Evolutionary conservation across 53 echinoderm and acorn worm species (phyloP), one percentile per base, ranked within the genome.

Genomic region (Glandiceps talaboti): DNA sequence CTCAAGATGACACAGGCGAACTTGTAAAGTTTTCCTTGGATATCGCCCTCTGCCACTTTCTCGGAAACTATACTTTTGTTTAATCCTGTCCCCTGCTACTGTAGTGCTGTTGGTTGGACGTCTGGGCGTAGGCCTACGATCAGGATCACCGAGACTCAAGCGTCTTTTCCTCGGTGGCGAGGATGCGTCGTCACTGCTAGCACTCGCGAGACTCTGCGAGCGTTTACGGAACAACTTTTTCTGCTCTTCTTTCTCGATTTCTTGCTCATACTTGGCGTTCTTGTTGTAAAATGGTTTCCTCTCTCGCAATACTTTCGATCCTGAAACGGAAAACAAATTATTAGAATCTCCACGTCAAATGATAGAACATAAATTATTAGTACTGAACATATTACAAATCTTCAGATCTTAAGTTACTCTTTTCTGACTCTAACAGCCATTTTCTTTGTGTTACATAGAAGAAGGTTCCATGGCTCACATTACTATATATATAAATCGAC

Each of bases 191-290:
- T 77, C 86, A 14, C 79, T 84, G 0, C 80, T 73, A 31, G 80
- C 85, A 25, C 79, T 79, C 45, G 82, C 77, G 14, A 79, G 33
- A 32, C 85, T 33, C 31, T 79, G 81, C 33, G 83, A 75, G 25
- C 84, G 75, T 74, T 81, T 86, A 74, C 92, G 79, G 73, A 90
- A 90, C 64, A 90, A 64, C 28, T 83, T 81, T 33, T 95, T 95
- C 27, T 82, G 83, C 29, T 82, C 83, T 76, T 95, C 95, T 73
- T 92, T 92, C 73, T 95, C 95, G 32, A 95, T 95, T 74, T 95
- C 95, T 85, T 90, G 87, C 77, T 95, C 95, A 86, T 95, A 95
- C 77, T 92, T 92, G 25, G 88, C 86, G 77, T 95, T 92, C 30
- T 88, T 86, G 82, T 91, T 88, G 77, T 91, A 91, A 1, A 85